Base-by-base conservation (phyloP, 1,140 invertebrate genomes). In the Drosophila dunni region DNA sequence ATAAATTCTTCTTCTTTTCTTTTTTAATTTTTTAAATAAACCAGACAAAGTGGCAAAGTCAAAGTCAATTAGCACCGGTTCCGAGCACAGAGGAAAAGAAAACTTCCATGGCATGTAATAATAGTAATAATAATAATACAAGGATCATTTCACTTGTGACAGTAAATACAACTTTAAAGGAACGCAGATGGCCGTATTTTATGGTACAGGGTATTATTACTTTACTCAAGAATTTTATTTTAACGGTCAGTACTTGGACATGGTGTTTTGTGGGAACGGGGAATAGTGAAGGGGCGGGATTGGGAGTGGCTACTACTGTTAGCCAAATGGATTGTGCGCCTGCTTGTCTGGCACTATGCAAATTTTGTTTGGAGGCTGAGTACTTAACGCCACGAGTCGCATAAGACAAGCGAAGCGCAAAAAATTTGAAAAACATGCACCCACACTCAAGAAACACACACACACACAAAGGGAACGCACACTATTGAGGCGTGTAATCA, bases 361-460 rank as follows among this genome's bases (percentile, higher is more conserved):
- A 80, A 83, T 84, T 60, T 60, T 62, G 9, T 66, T 60, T 54
- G 64, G 78, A 11, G 57, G 62, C 46, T 11, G 58, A 45, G 62
- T 89, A 89, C 83, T 88, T 88, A 86, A 79, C 75, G 82, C 83
- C 83, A 88, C 82, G 68, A 86, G 83, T 60, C 54, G 75, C 62
- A 78, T 38, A 67, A 75, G 65, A 57, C 83, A 89, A 89, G 65
- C 70, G 79, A 89, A 80, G 84, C 83, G 79, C 77, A 78, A 88
- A 88, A 86, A 89, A 88, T 88, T 66, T 60, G 84, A 88, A 89
- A 86, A 88, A 88, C 77, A 86, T 88, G 72, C 72, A 79, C 60
- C 70, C 78, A 69, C 71, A 62, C 61, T 29, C 34, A 38, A 3
- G 1, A 46, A 9, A 53, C 29, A 61, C 17, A 51, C 24, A 53